Evolutionary conservation across 2,888 invertebrate genomes (phyloP).

Genomic region (Cephus runcator): DNA sequence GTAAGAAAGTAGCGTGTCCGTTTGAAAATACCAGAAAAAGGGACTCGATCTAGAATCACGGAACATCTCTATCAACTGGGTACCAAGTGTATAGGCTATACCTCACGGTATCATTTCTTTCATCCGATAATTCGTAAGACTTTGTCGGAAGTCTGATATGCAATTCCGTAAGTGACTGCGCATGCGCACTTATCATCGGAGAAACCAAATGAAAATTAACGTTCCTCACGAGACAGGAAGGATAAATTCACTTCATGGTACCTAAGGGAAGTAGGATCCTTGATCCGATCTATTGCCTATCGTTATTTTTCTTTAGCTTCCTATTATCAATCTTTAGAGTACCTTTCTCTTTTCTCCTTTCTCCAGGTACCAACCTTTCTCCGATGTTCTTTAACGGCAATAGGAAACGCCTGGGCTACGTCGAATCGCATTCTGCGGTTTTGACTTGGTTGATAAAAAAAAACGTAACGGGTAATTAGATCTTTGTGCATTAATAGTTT

Average conservation of each 20-base stretch:
- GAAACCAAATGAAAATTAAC: background rate
- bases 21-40: background rate
- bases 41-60: background rate
- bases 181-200: background rate
- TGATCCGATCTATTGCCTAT: background rate
- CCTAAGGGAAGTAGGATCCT: background rate
- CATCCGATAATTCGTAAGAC: background rate
- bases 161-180: background rate
- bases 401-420: background rate
- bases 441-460: background rate
- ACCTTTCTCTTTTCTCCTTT: background rate
- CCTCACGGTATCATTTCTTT: background rate
- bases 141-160: background rate
- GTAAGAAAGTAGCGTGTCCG: background rate
- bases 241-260: background rate
- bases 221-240: background rate
- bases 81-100: background rate
- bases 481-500: background rate
- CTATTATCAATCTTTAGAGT: background rate
- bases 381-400: background rate
- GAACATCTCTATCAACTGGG: background rate
- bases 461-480: background rate
- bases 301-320: background rate
- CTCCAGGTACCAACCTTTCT: background rate
- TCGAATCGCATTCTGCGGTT: background rate